Evolutionary conservation across 1,140 invertebrate genomes (phyloP).

Genomic region (Heliconius hermathena): DNA sequence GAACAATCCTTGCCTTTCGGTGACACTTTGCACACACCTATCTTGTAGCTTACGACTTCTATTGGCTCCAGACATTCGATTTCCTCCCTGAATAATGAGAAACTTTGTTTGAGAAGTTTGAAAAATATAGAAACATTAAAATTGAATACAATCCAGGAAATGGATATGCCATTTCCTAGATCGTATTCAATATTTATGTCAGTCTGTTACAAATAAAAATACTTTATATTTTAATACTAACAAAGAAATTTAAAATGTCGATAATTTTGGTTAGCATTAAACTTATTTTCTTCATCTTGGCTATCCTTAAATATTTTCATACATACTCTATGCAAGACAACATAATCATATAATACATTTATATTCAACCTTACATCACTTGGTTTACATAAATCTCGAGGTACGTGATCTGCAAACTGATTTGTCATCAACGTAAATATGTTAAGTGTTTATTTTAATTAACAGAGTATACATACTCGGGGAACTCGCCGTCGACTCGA

Average conservation of each 20-base stretch:
- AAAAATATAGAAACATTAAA: not conserved
- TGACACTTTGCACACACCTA: constrained; percentile 96
- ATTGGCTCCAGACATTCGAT: constrained; percentile 95
- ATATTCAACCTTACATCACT: constrained; percentile 12
- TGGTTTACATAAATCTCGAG: constrained; percentile 16
- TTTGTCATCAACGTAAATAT: constrained; percentile 16
- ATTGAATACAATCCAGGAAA: no score
- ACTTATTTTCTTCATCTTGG: not conserved
- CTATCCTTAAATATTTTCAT: not conserved
- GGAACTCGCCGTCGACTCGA: constrained; percentile 97
- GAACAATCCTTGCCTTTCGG: constrained; percentile 94
- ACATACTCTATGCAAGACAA: not conserved
- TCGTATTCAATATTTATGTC: no score
- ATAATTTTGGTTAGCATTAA: no score
- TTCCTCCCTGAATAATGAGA: constrained; percentile 84
- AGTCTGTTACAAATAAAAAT: no score
- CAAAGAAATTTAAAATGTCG: no score
- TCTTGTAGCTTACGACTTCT: constrained; percentile 96
- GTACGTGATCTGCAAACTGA: constrained; percentile 14
- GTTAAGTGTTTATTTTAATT: constrained; percentile 38
- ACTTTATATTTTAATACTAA: no score
- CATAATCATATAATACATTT: not conserved
- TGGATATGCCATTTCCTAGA: not conserved
- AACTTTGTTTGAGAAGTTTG: not conserved
- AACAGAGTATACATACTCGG: constrained; percentile 88